Evolutionary conservation across 2,888 invertebrate genomes (phyloP).

Genomic region (Coronaproctus castanopsis): DNA sequence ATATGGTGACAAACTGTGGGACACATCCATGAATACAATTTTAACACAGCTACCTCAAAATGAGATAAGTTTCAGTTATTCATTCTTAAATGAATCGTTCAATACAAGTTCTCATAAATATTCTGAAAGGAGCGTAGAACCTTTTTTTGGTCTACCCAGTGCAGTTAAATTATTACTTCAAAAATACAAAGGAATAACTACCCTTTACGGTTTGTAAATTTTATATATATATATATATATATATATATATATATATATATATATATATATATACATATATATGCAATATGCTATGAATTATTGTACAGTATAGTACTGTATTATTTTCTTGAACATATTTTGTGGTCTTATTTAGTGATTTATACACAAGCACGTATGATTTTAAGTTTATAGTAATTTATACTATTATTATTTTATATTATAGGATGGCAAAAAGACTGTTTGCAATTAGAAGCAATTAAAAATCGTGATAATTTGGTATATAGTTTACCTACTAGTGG

Average conservation of each 20-base stretch:
- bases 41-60: neutral
- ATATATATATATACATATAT: too few species aligned
- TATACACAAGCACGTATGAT: too few species aligned
- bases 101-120: neutral
- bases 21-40: neutral
- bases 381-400: too few species aligned
- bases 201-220: constrained; percentile 57
- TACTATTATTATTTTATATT: too few species aligned
- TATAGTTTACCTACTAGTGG: constrained; percentile 91
- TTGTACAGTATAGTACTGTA: too few species aligned
- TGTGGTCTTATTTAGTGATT: too few species aligned
- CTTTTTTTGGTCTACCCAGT: constrained; percentile 60
- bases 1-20: neutral
- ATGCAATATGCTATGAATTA: too few species aligned
- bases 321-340: too few species aligned
- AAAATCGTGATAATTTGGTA: constrained; percentile 55
- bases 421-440: constrained; percentile 94
- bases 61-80: neutral
- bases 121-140: neutral
- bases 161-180: constrained; percentile 48
- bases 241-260: too few species aligned
- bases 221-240: too few species aligned
- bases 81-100: neutral
- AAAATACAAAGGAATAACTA: constrained; percentile 52
- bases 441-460: constrained; percentile 51